Percentiles rank a stretch among this genome's conserved stretches.
Evolutionary conservation across 2,113 vertebrate genomes (phyloP).

Genomic region (Prinia subflava): DNA sequence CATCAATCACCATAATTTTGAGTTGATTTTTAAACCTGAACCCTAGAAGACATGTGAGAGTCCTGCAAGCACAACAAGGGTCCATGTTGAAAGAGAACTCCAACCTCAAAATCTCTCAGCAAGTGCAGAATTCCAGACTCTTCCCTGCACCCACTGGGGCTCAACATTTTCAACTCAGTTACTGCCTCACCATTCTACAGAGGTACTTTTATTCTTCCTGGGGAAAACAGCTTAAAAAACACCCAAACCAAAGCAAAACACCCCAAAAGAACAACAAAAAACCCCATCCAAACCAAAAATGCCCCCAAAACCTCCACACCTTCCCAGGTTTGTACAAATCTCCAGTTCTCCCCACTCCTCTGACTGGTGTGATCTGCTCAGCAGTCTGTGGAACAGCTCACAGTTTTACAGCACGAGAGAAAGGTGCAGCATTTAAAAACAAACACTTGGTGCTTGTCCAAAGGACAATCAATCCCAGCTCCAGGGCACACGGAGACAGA

Average conservation of each 20-base stretch:
- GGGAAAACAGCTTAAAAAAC: neutral
- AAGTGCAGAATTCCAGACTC: neutral
- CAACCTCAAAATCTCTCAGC: neutral
- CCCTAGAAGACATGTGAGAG: accelerated
- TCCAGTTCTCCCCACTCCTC: neutral
- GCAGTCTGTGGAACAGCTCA: neutral
- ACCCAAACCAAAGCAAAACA: neutral
- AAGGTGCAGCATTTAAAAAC: neutral
- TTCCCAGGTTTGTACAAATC: neutral
- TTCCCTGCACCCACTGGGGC: neutral
- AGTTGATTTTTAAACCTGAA: neutral
- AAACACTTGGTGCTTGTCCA: neutral
- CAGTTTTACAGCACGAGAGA: neutral
- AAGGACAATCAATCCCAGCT: neutral
- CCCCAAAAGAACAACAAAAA: accelerated
- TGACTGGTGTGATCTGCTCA: neutral
- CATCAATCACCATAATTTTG: neutral
- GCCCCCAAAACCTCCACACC: neutral
- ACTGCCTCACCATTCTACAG: neutral
- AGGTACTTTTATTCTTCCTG: neutral
- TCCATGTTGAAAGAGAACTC: neutral
- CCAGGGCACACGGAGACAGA: neutral
- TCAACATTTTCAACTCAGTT: neutral
- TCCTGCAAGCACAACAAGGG: neutral
- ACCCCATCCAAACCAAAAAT: accelerated